Percentiles rank a stretch among this genome's conserved stretches.
These are phyloP conservation scores for Oxystoma pomonae DNA, from an alignment of 2,888 invertebrate species.

Conservation along the genomic window DNA sequence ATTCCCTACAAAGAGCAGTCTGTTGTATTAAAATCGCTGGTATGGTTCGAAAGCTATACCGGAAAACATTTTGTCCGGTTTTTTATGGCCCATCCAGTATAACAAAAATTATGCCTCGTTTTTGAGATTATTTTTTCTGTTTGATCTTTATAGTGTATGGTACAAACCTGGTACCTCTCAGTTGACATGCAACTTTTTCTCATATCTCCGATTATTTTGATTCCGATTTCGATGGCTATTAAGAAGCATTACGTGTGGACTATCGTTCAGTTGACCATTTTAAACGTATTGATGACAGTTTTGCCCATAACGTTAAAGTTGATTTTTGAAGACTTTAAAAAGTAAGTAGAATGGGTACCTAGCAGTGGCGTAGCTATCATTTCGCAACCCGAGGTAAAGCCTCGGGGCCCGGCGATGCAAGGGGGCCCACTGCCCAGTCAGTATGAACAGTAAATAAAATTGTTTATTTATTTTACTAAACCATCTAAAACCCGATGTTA, in stretches of 20 bases:
- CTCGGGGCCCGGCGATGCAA: no score
- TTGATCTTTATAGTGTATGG: conserved; percentile 36
- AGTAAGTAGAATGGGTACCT: conserved; percentile 29
- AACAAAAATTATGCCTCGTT: no score
- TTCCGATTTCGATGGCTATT: conserved; percentile 31
- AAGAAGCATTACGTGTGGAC: conserved; percentile 19
- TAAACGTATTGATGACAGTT: conserved; percentile 22
- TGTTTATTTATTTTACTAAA: no score
- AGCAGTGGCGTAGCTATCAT: no score
- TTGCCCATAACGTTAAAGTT: conserved; percentile 22
- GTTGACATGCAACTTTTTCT: conserved; percentile 44
- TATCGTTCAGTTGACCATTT: conserved; percentile 19
- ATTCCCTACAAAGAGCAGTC: no score
- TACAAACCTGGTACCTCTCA: conserved; percentile 43
- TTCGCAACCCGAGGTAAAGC: no score
- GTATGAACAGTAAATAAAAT: no score
- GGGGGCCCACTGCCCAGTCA: no score
- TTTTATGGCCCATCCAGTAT: neutral
- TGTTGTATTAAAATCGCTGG: no score
- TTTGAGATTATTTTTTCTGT: conserved; percentile 6
- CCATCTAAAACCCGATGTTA: no score
- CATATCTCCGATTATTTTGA: conserved; percentile 38
- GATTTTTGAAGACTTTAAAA: conserved; percentile 18
- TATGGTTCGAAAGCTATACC: no score
- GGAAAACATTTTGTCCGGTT: no score